phyloP scores from a whole-genome alignment of 2,113 vertebrate genomes.

The Poeciliopsis turrubarensis region DNA sequence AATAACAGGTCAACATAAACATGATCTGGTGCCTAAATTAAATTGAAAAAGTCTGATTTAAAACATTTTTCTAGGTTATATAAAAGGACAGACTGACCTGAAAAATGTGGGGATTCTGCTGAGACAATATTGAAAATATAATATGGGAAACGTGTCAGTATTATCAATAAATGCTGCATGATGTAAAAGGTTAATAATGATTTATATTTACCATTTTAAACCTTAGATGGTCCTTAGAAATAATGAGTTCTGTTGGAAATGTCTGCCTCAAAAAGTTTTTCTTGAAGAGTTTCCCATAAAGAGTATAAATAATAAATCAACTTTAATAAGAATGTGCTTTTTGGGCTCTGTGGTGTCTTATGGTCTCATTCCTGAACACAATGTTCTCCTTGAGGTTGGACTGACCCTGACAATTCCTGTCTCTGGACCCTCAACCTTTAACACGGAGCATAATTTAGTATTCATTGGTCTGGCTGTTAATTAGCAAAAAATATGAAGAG shows the following conservation, averaged over 20 bases:
- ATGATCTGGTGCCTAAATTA: too few species aligned
- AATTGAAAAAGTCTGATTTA: too few species aligned
- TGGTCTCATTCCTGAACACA: slow-evolving; percentile 13
- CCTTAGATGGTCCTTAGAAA: not conserved
- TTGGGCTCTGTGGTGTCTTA: not conserved
- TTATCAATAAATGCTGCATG: too few species aligned
- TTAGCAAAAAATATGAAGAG: slow-evolving; percentile 39
- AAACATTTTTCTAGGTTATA: too few species aligned
- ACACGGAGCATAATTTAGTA: slow-evolving; percentile 48
- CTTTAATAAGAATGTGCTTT: not conserved
- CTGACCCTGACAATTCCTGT: slow-evolving; percentile 35
- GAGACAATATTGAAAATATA: too few species aligned
- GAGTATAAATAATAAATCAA: slow-evolving; percentile 6
- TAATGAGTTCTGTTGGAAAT: not conserved
- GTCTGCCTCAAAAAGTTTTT: not conserved
- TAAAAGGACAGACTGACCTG: too few species aligned
- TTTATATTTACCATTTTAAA: not conserved
- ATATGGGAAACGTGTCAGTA: too few species aligned
- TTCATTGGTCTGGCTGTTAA: slow-evolving; percentile 53
- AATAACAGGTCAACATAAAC: too few species aligned
- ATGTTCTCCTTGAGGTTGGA: slow-evolving; percentile 51
- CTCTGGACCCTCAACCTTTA: slow-evolving; percentile 28
- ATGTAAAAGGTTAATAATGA: too few species aligned
- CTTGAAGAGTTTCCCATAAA: not conserved
- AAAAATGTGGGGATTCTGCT: too few species aligned